phyloP scores from a whole-genome alignment of 2,797 vertebrate genomes.

The Chrosomus eos region DNA sequence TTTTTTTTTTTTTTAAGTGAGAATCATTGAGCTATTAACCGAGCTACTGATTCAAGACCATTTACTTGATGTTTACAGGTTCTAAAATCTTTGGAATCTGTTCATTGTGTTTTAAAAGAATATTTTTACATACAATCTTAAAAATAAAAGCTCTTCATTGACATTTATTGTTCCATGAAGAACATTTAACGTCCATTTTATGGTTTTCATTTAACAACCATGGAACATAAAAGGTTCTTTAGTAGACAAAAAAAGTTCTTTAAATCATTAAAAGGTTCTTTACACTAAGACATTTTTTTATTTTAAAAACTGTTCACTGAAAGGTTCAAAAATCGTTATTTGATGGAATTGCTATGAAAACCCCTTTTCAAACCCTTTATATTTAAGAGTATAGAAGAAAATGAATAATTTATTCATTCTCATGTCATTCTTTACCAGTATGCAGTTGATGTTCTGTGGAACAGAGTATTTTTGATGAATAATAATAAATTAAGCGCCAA shows the following conservation, averaged over 20 bases:
- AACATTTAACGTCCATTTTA: background rate
- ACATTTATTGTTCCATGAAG: background rate
- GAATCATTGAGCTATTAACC: background rate
- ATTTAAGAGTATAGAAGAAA: background rate
- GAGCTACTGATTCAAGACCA: background rate
- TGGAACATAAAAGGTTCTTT: background rate
- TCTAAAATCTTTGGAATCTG: background rate
- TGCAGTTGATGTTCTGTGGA: background rate
- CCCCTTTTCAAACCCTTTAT: background rate
- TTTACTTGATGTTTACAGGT: conserved; percentile 7
- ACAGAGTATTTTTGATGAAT: background rate
- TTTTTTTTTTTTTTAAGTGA: background rate
- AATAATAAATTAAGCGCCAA: background rate
- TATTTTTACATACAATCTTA: background rate
- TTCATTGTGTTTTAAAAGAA: background rate
- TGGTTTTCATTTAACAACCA: no score
- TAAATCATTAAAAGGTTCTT: background rate
- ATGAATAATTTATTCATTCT: background rate
- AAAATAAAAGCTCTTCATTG: background rate
- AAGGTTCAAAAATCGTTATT: background rate
- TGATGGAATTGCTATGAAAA: background rate
- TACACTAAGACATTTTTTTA: background rate
- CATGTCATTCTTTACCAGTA: background rate
- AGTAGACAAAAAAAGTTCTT: background rate
- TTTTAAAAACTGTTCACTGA: background rate